These are phyloP conservation scores for Syngnathus rostellatus DNA, from an alignment of 2,797 vertebrate genomes.

Conservation along the genomic window DNA sequence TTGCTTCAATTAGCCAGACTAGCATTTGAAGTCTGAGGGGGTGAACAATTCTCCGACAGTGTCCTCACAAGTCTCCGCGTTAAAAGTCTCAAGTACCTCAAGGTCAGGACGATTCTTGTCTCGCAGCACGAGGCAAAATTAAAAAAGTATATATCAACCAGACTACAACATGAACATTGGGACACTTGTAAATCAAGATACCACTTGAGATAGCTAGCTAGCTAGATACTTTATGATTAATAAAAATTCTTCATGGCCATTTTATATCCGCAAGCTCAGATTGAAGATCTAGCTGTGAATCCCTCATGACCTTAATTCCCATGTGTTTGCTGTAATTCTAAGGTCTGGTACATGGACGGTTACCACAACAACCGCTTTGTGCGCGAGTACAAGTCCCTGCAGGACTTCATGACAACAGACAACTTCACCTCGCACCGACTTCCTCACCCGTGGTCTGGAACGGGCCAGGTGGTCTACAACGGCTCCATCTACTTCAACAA, in stretches of 20 bases:
- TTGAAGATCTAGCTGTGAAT: not conserved
- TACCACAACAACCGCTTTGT: constrained; percentile 98
- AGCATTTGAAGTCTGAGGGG: not conserved
- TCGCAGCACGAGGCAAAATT: not conserved
- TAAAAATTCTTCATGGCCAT: too few relatives aligned
- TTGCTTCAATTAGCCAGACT: not conserved
- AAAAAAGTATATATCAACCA: too few relatives aligned
- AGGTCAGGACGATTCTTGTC: not conserved
- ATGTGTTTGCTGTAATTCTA: not conserved
- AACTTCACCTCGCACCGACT: constrained; percentile 98
- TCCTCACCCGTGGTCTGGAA: constrained; percentile 94
- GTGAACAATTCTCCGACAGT: not conserved
- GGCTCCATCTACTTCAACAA: constrained; percentile 99
- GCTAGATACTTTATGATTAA: too few relatives aligned
- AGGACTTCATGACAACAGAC: constrained; percentile 89
- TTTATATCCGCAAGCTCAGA: not conserved
- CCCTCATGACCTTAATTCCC: not conserved
- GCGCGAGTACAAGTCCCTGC: constrained; percentile 90
- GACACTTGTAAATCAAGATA: not conserved
- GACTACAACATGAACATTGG: not conserved
- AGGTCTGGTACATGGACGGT: constrained; percentile 99
- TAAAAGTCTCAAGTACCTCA: not conserved
- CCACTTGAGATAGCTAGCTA: not conserved
- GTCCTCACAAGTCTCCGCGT: not conserved
- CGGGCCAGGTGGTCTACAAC: constrained; percentile 96